Evolutionary conservation across 2,888 invertebrate species (phyloP), one percentile per base, ranked within the genome.

Genomic region (Chelonus formosanus): DNA sequence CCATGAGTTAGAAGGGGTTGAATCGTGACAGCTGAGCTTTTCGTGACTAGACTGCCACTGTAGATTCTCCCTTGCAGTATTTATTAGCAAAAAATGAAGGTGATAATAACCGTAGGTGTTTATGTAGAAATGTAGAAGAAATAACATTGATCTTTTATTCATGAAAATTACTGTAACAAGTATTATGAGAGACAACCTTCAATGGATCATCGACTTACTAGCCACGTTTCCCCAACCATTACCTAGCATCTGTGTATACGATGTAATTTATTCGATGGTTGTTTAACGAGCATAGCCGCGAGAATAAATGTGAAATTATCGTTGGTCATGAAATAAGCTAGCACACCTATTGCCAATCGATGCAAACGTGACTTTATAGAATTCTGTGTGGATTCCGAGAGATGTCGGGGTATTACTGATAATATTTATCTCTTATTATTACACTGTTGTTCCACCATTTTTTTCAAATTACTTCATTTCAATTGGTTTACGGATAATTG

Each of bases 1-100:
- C 58, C 64, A 62, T 64, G 69, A 66, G 67, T 68, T 58, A 62
- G 56, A 61, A 65, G 67, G 59, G 48, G 32, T 34, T 45, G 34
- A 6, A 47, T 60, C 50, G 59, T 60, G 59, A 60, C 50, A 32
- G 59, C n/a, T 50, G 20, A 40, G 40, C 36, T 50, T 60, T 60
- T n/a, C 59, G 59, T 60, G 59, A 60, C 59, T 50, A 36, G n/a
- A 58, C 58, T 58, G n/a, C 55, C 20, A 6, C 36, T 20, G 20
- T 36, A 40, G 7, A 55, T 55, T 20, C 20, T 20, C 20, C 34
- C 3, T 8, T 32, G n/a, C n/a, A 45, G n/a, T 45, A 57, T 47
- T 57, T 57, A 57, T 57, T 44, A 45, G 57, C 44, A 44, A 8
- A 34, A 57, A 45, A 4, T 31, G 31, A 57, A n/a, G 35, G 8